phyloP scores from a whole-genome alignment of 2,888 invertebrate genomes.

The Erannis defoliaria region DNA sequence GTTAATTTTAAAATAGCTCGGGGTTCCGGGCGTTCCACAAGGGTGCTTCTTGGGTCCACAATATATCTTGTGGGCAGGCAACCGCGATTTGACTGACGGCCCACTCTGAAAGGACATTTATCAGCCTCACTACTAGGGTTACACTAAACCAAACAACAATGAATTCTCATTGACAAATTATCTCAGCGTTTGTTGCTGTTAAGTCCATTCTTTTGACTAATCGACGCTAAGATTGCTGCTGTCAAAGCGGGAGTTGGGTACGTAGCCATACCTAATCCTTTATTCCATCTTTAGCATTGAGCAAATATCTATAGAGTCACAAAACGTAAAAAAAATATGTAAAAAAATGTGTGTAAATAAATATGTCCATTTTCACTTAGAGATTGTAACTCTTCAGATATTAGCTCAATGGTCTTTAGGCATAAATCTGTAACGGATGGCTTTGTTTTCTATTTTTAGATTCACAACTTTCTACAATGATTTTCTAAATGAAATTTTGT shows the following conservation, averaged over 20 bases:
- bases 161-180: constrained; percentile 86
- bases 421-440: neutral
- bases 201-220: constrained; percentile 73
- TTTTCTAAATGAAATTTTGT: constrained; percentile 18
- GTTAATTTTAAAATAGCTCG: constrained; percentile 80
- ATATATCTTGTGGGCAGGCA: constrained; percentile 86
- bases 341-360: too few species aligned
- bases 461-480: constrained; percentile 2
- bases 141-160: constrained; percentile 86
- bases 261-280: neutral
- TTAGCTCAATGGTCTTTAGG: too few species aligned
- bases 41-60: constrained; percentile 80
- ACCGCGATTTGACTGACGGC: constrained; percentile 86
- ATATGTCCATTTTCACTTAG: too few species aligned
- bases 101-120: constrained; percentile 85
- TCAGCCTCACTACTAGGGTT: constrained; percentile 84
- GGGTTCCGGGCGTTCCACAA: constrained; percentile 69
- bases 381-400: too few species aligned
- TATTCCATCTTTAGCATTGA: too few species aligned
- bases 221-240: constrained; percentile 44
- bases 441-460: constrained; percentile 16
- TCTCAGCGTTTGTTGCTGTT: constrained; percentile 76
- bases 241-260: constrained; percentile 1
- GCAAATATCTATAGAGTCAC: too few species aligned
- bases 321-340: too few species aligned